Percentiles rank a stretch among this genome's conserved stretches.
Evolutionary conservation across 2,113 vertebrate species (phyloP).

Genomic region (Mustelus asterias): DNA sequence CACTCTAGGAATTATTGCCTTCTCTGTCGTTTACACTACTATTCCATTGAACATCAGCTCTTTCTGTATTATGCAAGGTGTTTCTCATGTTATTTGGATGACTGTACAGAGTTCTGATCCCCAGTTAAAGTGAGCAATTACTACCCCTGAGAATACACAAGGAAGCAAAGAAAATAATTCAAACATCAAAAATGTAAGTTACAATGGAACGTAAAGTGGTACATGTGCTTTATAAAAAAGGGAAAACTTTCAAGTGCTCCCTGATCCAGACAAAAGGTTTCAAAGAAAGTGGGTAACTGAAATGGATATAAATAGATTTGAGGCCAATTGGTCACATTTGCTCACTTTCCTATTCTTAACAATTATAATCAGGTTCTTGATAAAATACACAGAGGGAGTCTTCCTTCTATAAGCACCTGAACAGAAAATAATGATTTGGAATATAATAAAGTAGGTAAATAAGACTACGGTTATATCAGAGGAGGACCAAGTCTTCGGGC

Average conservation of each 20-base stretch:
- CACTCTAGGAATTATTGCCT: too few species aligned
- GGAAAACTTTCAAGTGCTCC: background rate
- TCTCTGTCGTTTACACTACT: too few species aligned
- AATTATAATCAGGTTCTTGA: background rate
- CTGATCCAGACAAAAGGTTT: background rate
- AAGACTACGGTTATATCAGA: background rate
- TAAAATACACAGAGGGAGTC: background rate
- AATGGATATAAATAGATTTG: background rate
- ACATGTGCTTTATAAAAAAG: background rate
- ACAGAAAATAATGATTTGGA: background rate
- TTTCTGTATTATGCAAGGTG: too few species aligned
- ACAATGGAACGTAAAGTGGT: background rate
- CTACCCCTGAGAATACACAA: background rate
- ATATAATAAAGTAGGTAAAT: background rate
- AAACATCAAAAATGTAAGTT: background rate
- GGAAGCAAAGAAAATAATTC: background rate
- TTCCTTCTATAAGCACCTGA: background rate
- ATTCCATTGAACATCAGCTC: too few species aligned
- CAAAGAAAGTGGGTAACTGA: background rate
- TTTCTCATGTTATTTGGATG: too few species aligned
- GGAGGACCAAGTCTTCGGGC: background rate
- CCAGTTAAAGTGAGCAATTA: background rate
- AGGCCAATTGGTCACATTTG: background rate
- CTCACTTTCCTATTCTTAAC: background rate
- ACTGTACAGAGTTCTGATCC: background rate